Percentiles rank a stretch among this genome's conserved stretches.
Evolutionary conservation across 2,888 invertebrate species (phyloP).

Genomic region (Camptogramma bilineatum): DNA sequence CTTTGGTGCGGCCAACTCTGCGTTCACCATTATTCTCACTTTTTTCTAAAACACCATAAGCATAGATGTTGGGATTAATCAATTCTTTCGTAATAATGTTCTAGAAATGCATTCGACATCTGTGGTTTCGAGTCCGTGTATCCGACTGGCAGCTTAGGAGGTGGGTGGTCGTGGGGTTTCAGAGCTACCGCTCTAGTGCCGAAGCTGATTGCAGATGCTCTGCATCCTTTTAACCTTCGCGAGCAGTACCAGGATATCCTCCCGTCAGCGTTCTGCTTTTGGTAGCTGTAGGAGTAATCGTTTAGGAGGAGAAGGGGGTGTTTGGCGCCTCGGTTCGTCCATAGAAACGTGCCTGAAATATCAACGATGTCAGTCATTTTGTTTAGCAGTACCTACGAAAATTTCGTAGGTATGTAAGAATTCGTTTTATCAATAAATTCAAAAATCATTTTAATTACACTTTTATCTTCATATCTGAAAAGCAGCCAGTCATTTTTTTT

Average conservation of each 20-base stretch:
- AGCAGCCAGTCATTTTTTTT: no score
- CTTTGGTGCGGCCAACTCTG: no score
- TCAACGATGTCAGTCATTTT: constrained; percentile 4
- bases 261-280: constrained; percentile 76
- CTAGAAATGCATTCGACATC: constrained; percentile 12
- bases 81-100: constrained; percentile 18
- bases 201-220: constrained; percentile 71
- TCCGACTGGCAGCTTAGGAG: constrained; percentile 59
- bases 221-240: constrained; percentile 73
- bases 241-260: constrained; percentile 80
- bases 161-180: constrained; percentile 71
- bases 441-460: no score
- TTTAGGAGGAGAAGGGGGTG: constrained; percentile 72
- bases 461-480: no score
- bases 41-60: background rate
- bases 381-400: no score
- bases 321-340: constrained; percentile 77
- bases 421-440: no score
- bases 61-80: background rate
- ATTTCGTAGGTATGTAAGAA: no score
- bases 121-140: constrained; percentile 29
- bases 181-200: constrained; percentile 59
- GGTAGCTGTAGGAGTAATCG: constrained; percentile 77
- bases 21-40: no score
- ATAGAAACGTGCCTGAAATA: constrained; percentile 68